Percentiles rank a stretch among this genome's conserved stretches.
These are phyloP conservation scores for Limulus polyphemus DNA, from an alignment of 2,888 invertebrate genomes.

Conservation along the genomic window DNA sequence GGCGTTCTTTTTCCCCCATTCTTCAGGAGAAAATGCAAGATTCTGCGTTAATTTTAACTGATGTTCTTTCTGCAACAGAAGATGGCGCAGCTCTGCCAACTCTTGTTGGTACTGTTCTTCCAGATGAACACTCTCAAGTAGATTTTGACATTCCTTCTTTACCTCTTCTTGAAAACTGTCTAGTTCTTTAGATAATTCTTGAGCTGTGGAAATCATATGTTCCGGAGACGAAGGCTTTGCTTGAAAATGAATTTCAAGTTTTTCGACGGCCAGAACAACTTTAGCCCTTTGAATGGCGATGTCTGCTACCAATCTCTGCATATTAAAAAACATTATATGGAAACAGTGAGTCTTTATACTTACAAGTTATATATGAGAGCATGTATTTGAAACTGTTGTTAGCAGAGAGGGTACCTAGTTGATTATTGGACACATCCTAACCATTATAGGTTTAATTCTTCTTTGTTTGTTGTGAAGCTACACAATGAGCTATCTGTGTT, in stretches of 20 bases:
- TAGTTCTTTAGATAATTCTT: conserved; percentile 54
- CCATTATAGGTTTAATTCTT: no score
- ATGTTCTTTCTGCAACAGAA: conserved; percentile 75
- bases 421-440: no score
- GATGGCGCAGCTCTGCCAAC: conserved; percentile 66
- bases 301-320: conserved; percentile 62
- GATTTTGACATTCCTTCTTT: conserved; percentile 50
- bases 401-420: no score
- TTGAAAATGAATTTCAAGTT: conserved; percentile 76
- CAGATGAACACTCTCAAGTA: conserved; percentile 65
- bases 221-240: conserved; percentile 59
- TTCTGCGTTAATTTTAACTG: conserved; percentile 63
- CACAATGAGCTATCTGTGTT: no score
- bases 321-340: background rate
- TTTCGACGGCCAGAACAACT: conserved; percentile 74
- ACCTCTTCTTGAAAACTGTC: conserved; percentile 51
- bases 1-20: conserved; percentile 62
- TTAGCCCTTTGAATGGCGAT: conserved; percentile 79
- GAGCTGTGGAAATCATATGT: conserved; percentile 57
- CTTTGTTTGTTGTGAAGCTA: no score
- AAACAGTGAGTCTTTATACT: background rate
- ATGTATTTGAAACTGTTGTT: no score
- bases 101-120: conserved; percentile 78
- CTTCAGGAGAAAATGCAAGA: conserved; percentile 67
- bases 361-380: no score